Evolutionary conservation across 35 echinoderm and acorn worm species (phyloP).

Genomic region (Stichopus chloronotus): DNA sequence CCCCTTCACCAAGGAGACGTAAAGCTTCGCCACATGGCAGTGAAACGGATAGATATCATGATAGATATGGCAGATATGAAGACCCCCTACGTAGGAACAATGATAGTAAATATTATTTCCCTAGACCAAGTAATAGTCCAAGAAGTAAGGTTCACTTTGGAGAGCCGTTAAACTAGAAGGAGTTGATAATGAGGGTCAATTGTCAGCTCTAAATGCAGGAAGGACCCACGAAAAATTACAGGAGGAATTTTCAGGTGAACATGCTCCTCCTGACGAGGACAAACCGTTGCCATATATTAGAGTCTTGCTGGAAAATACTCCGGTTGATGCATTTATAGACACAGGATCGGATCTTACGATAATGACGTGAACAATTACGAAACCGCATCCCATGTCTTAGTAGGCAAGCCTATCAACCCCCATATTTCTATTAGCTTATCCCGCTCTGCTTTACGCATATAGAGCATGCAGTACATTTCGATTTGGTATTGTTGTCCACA

Average conservation of each 20-base stretch:
- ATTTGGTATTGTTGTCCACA: too few species aligned
- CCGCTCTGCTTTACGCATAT: too few species aligned
- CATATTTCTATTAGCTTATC: too few species aligned
- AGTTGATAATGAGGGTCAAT: conserved; percentile 41
- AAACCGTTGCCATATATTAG: conserved; percentile 13
- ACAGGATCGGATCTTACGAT: conserved; percentile 9
- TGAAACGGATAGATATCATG: not conserved
- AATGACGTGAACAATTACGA: conserved; percentile 8
- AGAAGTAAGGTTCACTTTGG: not conserved
- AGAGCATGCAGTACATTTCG: too few species aligned
- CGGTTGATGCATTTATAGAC: conserved; percentile 10
- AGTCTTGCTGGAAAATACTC: not conserved
- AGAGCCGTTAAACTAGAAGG: not conserved
- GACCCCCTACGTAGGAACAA: not conserved
- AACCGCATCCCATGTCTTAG: not conserved
- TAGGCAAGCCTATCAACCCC: not conserved
- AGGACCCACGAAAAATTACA: not conserved
- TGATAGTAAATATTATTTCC: not conserved
- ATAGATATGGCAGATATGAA: not conserved
- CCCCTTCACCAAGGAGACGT: not conserved
- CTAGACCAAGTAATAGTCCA: not conserved
- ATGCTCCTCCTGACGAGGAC: not conserved
- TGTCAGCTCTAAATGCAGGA: not conserved
- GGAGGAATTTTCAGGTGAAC: not conserved
- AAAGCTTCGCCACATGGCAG: not conserved